These are phyloP conservation scores for Pogonocherus hispidulus DNA, from an alignment of 2,888 invertebrate genomes.

Conservation along the genomic window DNA sequence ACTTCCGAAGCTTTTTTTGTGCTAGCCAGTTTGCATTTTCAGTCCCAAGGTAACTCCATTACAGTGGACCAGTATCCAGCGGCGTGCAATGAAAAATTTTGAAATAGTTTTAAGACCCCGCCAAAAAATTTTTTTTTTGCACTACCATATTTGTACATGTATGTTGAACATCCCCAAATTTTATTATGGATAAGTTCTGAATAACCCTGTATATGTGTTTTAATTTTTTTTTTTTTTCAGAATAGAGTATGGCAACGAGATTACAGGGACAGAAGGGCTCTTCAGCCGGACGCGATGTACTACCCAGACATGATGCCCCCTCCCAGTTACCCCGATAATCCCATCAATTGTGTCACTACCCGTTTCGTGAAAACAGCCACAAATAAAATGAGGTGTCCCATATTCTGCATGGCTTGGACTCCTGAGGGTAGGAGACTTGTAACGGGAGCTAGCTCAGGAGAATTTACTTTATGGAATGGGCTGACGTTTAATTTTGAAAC, in stretches of 20 bases:
- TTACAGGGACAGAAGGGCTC: slow-evolving; percentile 86
- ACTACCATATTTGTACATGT: no score
- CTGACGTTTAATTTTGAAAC: slow-evolving; percentile 99
- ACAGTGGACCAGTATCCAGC: no score
- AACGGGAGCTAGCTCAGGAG: slow-evolving; percentile 99
- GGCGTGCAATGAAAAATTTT: no score
- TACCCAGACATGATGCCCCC: slow-evolving; percentile 95
- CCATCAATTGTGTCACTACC: slow-evolving; percentile 95
- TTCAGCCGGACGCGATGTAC: slow-evolving; percentile 97
- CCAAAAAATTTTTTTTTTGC: no score
- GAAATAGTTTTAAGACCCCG: no score
- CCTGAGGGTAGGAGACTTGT: slow-evolving; percentile 98
- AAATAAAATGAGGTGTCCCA: slow-evolving; percentile 99
- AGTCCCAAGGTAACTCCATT: no score
- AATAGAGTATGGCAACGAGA: slow-evolving; percentile 97
- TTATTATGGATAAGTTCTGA: no score
- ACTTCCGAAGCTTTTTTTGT: no score
- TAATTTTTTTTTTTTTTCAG: slow-evolving; percentile 69
- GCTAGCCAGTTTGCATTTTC: no score
- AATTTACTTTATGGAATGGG: slow-evolving; percentile 99
- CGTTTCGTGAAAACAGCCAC: slow-evolving; percentile 99
- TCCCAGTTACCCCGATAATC: slow-evolving; percentile 93
- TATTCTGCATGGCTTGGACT: slow-evolving; percentile 99
- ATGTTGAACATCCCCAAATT: no score
- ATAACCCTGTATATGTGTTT: no score